These are phyloP conservation scores for Helleia helle DNA, from an alignment of 2,888 invertebrate genomes.

Conservation along the genomic window DNA sequence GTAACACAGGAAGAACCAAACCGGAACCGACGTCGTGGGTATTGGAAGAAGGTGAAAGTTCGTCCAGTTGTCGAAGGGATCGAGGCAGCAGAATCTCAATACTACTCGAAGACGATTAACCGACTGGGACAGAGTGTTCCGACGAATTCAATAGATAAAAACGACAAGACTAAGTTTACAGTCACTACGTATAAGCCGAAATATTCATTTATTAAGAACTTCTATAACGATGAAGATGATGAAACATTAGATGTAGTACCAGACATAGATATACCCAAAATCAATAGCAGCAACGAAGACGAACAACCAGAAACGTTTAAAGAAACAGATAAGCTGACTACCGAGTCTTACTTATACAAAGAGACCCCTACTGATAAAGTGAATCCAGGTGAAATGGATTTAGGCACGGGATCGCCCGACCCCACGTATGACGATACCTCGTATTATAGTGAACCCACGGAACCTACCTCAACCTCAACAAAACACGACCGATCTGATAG, in stretches of 20 bases:
- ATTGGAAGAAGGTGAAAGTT: constrained; percentile 83
- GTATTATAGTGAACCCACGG: constrained; percentile 39
- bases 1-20: constrained; percentile 40
- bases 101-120: constrained; percentile 74
- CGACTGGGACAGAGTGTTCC: constrained; percentile 46
- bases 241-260: constrained; percentile 29
- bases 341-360: constrained; percentile 23
- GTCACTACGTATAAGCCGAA: constrained; percentile 58
- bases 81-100: constrained; percentile 86
- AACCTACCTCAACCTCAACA: constrained; percentile 33
- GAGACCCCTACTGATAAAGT: constrained; percentile 16
- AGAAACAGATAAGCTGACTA: constrained; percentile 15
- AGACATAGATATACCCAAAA: constrained; percentile 45
- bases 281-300: constrained; percentile 19
- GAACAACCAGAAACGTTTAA: constrained; percentile 20
- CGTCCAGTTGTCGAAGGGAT: constrained; percentile 77
- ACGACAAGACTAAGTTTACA: constrained; percentile 33
- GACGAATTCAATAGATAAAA: constrained; percentile 36
- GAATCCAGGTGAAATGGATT: constrained; percentile 53
- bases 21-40: constrained; percentile 74
- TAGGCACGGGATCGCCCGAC: constrained; percentile 54
- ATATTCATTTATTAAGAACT: constrained; percentile 42
- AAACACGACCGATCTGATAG: constrained; percentile 41
- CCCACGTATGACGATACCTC: constrained; percentile 43
- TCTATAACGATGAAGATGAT: constrained; percentile 33